Evolutionary conservation across 2,797 vertebrate genomes (phyloP).

Genomic region (Malurus splendens): DNA sequence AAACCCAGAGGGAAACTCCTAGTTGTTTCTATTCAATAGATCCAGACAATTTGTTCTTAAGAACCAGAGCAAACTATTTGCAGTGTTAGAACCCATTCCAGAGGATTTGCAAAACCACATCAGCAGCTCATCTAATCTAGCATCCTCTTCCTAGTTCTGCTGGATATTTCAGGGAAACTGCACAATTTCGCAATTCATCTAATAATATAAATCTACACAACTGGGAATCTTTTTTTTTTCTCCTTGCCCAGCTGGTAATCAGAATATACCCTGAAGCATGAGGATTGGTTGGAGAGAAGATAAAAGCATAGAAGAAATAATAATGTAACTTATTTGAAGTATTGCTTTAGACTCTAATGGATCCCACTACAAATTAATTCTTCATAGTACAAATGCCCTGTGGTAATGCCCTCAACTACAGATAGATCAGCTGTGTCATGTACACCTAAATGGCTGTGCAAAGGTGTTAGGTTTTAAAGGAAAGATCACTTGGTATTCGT

Average conservation of each 20-base stretch:
- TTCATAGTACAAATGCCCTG: neutral
- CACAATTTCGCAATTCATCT: slow-evolving; percentile 37
- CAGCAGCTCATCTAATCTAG: neutral
- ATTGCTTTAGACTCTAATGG: slow-evolving; percentile 55
- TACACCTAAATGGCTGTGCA: neutral
- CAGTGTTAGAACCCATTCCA: slow-evolving; percentile 10
- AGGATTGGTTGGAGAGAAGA: slow-evolving; percentile 42
- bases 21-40: neutral
- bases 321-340: slow-evolving; percentile 39
- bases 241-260: slow-evolving; percentile 49
- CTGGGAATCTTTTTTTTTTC: slow-evolving; percentile 19
- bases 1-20: neutral
- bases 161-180: slow-evolving; percentile 39
- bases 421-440: neutral
- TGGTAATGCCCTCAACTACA: slow-evolving; percentile 10
- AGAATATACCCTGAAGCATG: slow-evolving; percentile 52
- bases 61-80: neutral
- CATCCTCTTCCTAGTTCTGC: slow-evolving; percentile 1
- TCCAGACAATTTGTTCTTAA: neutral
- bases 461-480: neutral
- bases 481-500: neutral
- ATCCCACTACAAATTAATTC: slow-evolving; percentile 33
- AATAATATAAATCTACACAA: slow-evolving; percentile 37
- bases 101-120: slow-evolving; percentile 3
- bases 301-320: slow-evolving; percentile 51